Evolutionary conservation across 2,888 invertebrate genomes (phyloP).

Genomic region (Yponomeuta malinellus): DNA sequence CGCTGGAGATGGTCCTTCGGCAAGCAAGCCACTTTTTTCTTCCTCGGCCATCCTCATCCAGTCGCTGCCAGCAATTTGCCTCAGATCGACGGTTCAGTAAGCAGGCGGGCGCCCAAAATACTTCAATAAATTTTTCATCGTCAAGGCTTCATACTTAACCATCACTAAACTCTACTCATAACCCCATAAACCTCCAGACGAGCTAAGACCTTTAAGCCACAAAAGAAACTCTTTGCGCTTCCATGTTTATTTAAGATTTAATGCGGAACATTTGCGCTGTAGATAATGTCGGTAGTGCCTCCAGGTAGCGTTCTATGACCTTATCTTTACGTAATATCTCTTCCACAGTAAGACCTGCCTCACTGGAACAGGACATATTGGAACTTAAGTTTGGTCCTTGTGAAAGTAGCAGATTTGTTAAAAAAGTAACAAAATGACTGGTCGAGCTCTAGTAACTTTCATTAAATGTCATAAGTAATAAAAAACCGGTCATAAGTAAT

Average conservation of each 20-base stretch:
- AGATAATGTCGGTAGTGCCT: slow-evolving; percentile 1
- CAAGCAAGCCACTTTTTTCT: too few relatives aligned
- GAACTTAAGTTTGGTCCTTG: neutral
- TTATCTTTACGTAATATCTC: slow-evolving; percentile 8
- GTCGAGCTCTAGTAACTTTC: too few relatives aligned
- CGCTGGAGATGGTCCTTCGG: too few relatives aligned
- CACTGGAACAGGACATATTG: neutral
- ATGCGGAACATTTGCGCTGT: slow-evolving; percentile 1
- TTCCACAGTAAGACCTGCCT: neutral
- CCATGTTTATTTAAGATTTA: slow-evolving; percentile 2
- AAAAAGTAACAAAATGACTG: too few relatives aligned
- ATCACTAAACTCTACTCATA: neutral
- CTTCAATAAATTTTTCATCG: too few relatives aligned
- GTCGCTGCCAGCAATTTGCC: too few relatives aligned
- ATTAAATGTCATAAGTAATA: too few relatives aligned
- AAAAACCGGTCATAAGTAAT: too few relatives aligned
- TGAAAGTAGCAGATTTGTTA: neutral
- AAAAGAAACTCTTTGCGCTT: neutral
- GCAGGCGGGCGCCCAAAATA: too few relatives aligned
- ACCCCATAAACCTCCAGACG: neutral
- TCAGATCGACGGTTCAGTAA: too few relatives aligned
- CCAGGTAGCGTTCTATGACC: neutral
- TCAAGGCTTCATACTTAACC: neutral
- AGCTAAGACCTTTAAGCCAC: neutral
- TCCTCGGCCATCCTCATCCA: too few relatives aligned